Base-by-base conservation (phyloP, 2,797 vertebrate species). In the Phrynocephalus vlangalii region DNA sequence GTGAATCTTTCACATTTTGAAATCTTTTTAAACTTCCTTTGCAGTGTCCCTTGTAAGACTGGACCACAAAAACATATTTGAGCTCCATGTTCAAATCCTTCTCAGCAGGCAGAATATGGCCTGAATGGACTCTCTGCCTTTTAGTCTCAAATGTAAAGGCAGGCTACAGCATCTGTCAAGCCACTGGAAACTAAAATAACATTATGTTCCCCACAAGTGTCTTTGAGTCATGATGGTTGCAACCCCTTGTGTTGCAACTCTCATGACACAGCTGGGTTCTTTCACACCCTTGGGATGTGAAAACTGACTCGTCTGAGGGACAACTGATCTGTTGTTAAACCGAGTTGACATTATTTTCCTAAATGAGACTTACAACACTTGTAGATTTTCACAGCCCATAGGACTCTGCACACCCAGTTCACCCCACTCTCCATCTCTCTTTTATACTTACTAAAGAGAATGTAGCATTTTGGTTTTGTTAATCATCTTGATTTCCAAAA, bases 281-380 rank as follows among this genome's bases (percentile, higher is more conserved):
- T 79, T 85, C 84, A 67, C 77, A 68, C 88, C 90, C 77, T 82
- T 84, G 88, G 86, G 90, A 3, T 89, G 63, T 63, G 87, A 88
- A 93, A 90, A 94, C 67, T 76, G 70, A 81, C 86, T 91, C 91
- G 85, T 81, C 10, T 1, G 91, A 86, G 76, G 83, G 91, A 89
- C 85, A 93, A 72, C 48, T 93, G 66, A 82, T 88, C 84, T 91
- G 77, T 60, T 91, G 8, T 68, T 95, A 92, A 92, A 87, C 66
- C 89, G 86, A 90, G 83, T 60, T 91, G 90, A 93, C 10, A 0
- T 93, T 91, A 88, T 91, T 90, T 95, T 83, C 81, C 85, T 84
- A 89, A 89, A 81, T 80, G 66, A 77, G 90, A 93, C 79, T 48
- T 87, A 26, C 89, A 33, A 33, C 33, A 33, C 33, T 86, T 76